Evolutionary conservation across 2,113 vertebrate species (phyloP), one percentile per base, ranked within the genome.

Genomic region (Ciconia stormi): DNA sequence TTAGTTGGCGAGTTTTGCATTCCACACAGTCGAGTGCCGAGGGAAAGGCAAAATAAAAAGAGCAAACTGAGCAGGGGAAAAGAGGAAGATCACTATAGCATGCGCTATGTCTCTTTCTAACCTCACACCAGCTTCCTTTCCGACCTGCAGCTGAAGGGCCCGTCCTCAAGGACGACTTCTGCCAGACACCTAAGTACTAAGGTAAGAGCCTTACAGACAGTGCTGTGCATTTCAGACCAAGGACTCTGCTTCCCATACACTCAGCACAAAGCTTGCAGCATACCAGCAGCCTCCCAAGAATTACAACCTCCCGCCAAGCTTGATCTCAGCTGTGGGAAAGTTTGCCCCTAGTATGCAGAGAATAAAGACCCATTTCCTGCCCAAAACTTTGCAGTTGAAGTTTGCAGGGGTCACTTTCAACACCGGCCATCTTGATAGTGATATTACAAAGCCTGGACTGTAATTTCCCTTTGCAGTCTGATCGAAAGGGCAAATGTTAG

Each of bases 331-430:
- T 95, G 71, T 85, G 87, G 91, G 94, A 97, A 97, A 91, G 81
- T 85, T 70, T 91, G 70, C 81, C 89, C 95, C 84, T 55, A 82
- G 93, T 29, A 93, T 14, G 66, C 71, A 56, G 55, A 79, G 74
- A 74, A 96, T 95, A 86, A 82, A 97, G 87, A 69, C 78, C 78
- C 46, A 90, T 82, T 96, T 96, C 95, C 94, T 91, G 87, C 78
- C 82, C 71, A 76, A 83, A 90, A 88, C 58, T 88, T 10, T 16
- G 40, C 58, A 86, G 63, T 10, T 73, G 49, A 90, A 88, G 58
- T 53, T 80, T 58, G 59, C 71, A 81, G 46, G 87, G 90, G 79
- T 83, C 14, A 9, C 58, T 94, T 76, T 76, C 59, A 61, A 91
- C 53, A 38, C 46, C 1, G 0, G 70, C 89, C 74, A 81, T 96